phyloP scores from a whole-genome alignment of 2,888 invertebrate genomes.

The Protodeltote pygarga region DNA sequence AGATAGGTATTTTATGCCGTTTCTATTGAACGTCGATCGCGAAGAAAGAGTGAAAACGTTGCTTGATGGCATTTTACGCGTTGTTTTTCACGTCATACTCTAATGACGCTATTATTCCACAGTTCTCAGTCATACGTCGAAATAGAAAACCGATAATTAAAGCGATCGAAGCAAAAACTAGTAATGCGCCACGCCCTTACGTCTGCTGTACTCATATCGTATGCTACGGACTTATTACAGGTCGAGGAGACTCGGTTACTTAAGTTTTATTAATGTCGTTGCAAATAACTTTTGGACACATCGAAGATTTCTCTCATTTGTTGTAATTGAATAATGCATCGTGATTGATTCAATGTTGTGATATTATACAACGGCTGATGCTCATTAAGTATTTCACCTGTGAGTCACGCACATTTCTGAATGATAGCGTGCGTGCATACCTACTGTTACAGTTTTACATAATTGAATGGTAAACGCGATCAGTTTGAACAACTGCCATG shows the following conservation, averaged over 20 bases:
- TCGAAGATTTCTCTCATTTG: background rate
- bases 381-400: conserved; percentile 29
- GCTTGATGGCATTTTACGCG: conserved; percentile 48
- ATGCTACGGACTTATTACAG: conserved; percentile 13
- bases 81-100: conserved; percentile 61
- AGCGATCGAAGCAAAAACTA: conserved; percentile 55
- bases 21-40: conserved; percentile 58
- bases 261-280: conserved; percentile 9
- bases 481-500: conserved; percentile 69
- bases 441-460: conserved; percentile 57
- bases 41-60: conserved; percentile 70
- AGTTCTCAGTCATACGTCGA: conserved; percentile 72
- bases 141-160: conserved; percentile 80
- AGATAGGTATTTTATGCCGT: conserved; percentile 48
- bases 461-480: conserved; percentile 51
- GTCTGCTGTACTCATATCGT: conserved; percentile 23
- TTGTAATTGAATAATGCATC: background rate
- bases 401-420: conserved; percentile 58
- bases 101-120: conserved; percentile 73
- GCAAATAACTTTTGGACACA: background rate
- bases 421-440: conserved; percentile 50
- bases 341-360: conserved; percentile 9
- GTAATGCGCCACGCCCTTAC: conserved; percentile 40
- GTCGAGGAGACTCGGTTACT: conserved; percentile 26
- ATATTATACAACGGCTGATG: conserved; percentile 22